Conservation (phyloP, 2,888 invertebrate species). For the Eilema sororculum region DNA sequence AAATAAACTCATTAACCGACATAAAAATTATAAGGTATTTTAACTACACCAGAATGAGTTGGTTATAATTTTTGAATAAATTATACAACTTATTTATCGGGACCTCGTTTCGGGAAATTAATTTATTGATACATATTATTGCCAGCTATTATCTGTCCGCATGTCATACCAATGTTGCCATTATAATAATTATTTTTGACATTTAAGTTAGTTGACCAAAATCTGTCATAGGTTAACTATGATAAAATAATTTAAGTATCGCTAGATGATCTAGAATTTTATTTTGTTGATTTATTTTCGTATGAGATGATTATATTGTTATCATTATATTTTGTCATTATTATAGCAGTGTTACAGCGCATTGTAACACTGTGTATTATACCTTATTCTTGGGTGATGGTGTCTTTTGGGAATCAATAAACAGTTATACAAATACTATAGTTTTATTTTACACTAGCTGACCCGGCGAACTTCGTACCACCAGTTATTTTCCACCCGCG, state of each 20-base stretch:
- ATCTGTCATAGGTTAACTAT: conserved; percentile 29
- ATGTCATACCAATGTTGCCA: conserved; percentile 17
- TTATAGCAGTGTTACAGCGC: conserved; percentile 19
- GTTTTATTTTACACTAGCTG: conserved; percentile 16
- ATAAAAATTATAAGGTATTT: conserved; percentile 26
- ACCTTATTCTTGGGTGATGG: conserved; percentile 57
- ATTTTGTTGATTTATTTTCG: conserved; percentile 53
- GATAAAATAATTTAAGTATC: conserved; percentile 19
- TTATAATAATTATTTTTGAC: conserved; percentile 25
- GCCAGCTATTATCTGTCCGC: conserved; percentile 29
- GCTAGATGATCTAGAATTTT: conserved; percentile 45
- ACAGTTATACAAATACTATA: conserved; percentile 28
- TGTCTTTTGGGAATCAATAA: conserved; percentile 67
- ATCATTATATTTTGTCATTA: conserved; percentile 33
- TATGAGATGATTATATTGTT: conserved; percentile 51
- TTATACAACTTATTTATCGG: conserved; percentile 50
- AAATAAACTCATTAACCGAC: conserved; percentile 18
- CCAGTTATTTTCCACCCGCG: too few relatives aligned
- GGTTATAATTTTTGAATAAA: conserved; percentile 51
- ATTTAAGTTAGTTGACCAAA: conserved; percentile 23
- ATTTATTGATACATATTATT: conserved; percentile 24
- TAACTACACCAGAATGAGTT: conserved; percentile 41
- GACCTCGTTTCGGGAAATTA: conserved; percentile 11
- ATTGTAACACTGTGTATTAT: conserved; percentile 38
- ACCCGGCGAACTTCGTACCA: too few relatives aligned